phyloP scores from a whole-genome alignment of 2,888 invertebrate genomes.

The Drosophila rubida region DNA sequence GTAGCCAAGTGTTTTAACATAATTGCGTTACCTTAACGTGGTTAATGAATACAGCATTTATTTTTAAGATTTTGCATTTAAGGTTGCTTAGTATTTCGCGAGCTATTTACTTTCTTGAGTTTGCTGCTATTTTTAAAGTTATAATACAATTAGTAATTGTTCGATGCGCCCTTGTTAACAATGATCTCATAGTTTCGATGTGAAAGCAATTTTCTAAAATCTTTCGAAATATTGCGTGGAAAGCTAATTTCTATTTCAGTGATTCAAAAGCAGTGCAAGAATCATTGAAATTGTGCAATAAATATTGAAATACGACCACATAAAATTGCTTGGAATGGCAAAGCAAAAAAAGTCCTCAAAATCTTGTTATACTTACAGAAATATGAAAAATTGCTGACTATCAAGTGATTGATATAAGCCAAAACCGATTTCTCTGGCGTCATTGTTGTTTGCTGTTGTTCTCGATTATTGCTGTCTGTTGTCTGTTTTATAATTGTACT shows the following conservation, averaged over 20 bases:
- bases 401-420: constrained; percentile 84
- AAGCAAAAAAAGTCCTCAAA: not conserved
- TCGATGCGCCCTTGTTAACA: not conserved
- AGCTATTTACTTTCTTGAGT: too few species aligned
- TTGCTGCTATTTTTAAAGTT: not conserved
- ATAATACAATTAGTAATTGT: not conserved
- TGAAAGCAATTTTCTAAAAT: not conserved
- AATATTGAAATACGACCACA: not conserved
- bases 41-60: too few species aligned
- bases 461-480: constrained; percentile 25
- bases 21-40: too few species aligned
- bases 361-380: constrained; percentile 82
- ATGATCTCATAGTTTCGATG: not conserved
- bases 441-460: constrained; percentile 61
- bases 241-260: not conserved
- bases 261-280: not conserved
- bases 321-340: not conserved
- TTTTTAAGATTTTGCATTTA: too few species aligned
- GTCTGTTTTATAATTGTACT: constrained; percentile 28
- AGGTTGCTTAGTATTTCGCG: too few species aligned
- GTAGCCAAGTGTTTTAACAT: too few species aligned
- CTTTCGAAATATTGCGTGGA: not conserved
- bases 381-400: constrained; percentile 85
- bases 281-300: not conserved
- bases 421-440: constrained; percentile 83